A percentile compares a stretch with the other conserved stretches of the same genome.
phyloP scores from a whole-genome alignment of 2,888 invertebrate species.

The Biston betularia region DNA sequence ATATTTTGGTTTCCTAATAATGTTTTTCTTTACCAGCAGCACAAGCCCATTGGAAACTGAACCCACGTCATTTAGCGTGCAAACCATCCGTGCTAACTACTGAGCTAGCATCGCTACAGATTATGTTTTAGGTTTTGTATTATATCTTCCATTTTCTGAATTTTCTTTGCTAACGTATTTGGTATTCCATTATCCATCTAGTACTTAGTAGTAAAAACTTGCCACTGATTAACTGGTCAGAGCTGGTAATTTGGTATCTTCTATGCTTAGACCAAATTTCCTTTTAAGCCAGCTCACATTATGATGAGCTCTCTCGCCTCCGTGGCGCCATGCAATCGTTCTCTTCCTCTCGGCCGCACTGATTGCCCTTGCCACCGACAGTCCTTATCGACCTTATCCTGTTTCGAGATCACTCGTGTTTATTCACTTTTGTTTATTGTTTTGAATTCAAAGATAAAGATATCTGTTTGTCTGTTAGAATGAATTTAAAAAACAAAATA shows the following conservation, averaged over 20 bases:
- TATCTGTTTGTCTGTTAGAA: background rate
- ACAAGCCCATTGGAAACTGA: too few relatives aligned
- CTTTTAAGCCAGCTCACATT: conserved; percentile 30
- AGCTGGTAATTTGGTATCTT: too few relatives aligned
- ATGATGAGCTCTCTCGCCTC: conserved; percentile 42
- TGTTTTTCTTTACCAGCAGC: too few relatives aligned
- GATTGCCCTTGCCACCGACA: conserved; percentile 70
- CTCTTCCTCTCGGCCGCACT: conserved; percentile 66
- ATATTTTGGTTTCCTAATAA: too few relatives aligned
- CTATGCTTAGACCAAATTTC: background rate
- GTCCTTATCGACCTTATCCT: conserved; percentile 69
- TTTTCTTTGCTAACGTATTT: too few relatives aligned
- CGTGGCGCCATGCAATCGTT: conserved; percentile 65
- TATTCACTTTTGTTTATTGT: conserved; percentile 9
- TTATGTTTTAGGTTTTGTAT: too few relatives aligned
- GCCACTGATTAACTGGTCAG: too few relatives aligned
- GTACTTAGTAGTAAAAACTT: too few relatives aligned
- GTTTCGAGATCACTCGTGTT: conserved; percentile 52
- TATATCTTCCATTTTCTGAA: too few relatives aligned
- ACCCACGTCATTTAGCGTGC: too few relatives aligned
- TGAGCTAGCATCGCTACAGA: too few relatives aligned
- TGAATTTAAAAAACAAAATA: background rate
- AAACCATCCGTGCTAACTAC: too few relatives aligned
- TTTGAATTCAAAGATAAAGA: background rate
- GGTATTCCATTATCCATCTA: background rate